A percentile compares a stretch with the other conserved stretches of the same genome.
phyloP scores from a whole-genome alignment of 1,140 invertebrate genomes.

The Trichomalopsis sarcophagae region DNA sequence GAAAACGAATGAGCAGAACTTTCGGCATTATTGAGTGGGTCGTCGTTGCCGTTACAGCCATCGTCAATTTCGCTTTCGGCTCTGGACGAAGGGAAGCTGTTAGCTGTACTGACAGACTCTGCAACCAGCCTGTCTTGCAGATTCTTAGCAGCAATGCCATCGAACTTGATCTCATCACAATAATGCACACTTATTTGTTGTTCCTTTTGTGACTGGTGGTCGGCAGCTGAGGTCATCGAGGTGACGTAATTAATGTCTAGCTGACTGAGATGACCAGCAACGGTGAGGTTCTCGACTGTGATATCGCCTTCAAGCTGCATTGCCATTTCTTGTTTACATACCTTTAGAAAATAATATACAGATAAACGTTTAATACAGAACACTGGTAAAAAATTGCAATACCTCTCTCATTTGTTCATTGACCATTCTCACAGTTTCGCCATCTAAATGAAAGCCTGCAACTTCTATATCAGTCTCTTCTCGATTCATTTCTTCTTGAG shows the following conservation, averaged over 20 bases:
- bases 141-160: constrained; percentile 65
- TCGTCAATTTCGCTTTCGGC: constrained; percentile 51
- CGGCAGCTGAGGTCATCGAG: constrained; percentile 64
- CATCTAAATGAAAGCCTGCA: constrained; percentile 68
- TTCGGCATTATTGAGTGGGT: constrained; percentile 48
- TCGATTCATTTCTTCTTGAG: constrained; percentile 67
- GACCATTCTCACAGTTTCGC: constrained; percentile 70
- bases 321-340: constrained; percentile 67
- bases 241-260: constrained; percentile 73
- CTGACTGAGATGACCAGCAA: constrained; percentile 65
- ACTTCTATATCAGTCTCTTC: constrained; percentile 68
- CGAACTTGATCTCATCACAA: constrained; percentile 67
- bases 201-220: constrained; percentile 62
- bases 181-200: constrained; percentile 60
- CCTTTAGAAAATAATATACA: neutral
- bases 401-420: constrained; percentile 67
- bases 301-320: constrained; percentile 70
- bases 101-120: neutral
- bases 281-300: constrained; percentile 70
- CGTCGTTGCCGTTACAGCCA: constrained; percentile 46
- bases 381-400: constrained; percentile 12
- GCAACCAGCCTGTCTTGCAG: constrained; percentile 56
- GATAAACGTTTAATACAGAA: neutral
- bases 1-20: constrained; percentile 54
- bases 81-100: constrained; percentile 30